Evolutionary conservation across 2,113 vertebrate genomes (phyloP).

Genomic region (Odontophorus gujanensis): DNA sequence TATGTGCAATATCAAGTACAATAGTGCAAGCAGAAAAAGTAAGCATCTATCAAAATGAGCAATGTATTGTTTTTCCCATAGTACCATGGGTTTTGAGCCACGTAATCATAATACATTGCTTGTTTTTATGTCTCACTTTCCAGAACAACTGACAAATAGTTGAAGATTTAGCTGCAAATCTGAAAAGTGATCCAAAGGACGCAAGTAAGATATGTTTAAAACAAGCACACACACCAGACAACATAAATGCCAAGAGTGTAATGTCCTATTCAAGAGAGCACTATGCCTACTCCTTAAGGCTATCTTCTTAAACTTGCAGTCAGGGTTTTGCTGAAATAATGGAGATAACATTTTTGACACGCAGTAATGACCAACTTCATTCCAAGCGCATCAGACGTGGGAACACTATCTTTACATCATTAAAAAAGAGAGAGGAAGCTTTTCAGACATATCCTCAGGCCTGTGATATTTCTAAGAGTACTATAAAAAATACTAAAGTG

Average conservation of each 20-base stretch:
- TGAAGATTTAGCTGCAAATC: background rate
- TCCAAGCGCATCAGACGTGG: background rate
- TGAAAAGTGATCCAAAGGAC: background rate
- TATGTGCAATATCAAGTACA: background rate
- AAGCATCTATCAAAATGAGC: background rate
- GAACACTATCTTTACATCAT: conserved; percentile 40
- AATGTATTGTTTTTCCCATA: background rate
- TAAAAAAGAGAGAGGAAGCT: conserved; percentile 25
- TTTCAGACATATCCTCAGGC: conserved; percentile 46
- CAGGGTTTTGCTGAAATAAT: conserved; percentile 27
- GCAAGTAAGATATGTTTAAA: background rate
- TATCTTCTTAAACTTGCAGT: background rate
- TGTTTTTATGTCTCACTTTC: fast-evolving
- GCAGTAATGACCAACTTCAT: conserved; percentile 13
- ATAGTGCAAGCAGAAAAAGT: background rate
- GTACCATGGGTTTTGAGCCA: background rate
- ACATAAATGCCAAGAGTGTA: conserved; percentile 30
- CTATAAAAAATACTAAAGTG: conserved; percentile 24
- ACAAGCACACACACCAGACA: background rate
- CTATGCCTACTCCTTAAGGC: background rate
- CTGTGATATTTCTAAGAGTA: conserved; percentile 30
- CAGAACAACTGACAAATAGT: background rate
- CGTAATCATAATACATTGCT: background rate
- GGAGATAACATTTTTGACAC: background rate
- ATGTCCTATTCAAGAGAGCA: background rate